Base-by-base conservation (phyloP, 2,888 invertebrate genomes). In the Cheilosia soror region DNA sequence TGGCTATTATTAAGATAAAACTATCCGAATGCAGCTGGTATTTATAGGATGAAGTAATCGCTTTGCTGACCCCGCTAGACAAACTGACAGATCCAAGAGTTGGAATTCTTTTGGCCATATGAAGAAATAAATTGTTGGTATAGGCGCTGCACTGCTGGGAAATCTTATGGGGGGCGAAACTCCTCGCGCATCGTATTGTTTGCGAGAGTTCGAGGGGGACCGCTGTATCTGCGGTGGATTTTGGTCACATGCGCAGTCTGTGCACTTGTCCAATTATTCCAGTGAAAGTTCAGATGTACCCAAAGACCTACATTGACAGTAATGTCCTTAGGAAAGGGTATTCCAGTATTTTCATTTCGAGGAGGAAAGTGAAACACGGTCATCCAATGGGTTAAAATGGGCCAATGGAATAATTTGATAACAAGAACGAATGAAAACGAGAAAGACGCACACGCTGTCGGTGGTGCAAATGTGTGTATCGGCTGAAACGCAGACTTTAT, bases 21-120 rank as follows among this genome's bases (percentile, higher is more conserved):
- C 51, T 63, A 77, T 55, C 33, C 85, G 81, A 77, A 76, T 77
- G 76, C 72, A 85, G 66, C 58, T 85, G 77, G 57, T 85, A 81
- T 81, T 77, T 85, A 77, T 72, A 81, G 71, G 72, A 85, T 76
- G 77, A 77, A 81, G 85, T 72, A 62, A 85, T 85, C 81, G 76
- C 81, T 85, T 85, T 81, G 69, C 68, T 77, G 81, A 81, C 76
- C 81, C 85, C 76, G 85, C 85, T 85, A 62, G 68, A 85, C 77
- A 85, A 85, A 85, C 85, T 85, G 76, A 85, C 85, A 81, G 72
- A 85, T 84, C 71, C 85, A 62, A 85, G 72, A 76, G 85, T 85
- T 81, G 81, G 68, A 80, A 85, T 81, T 76, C 57, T 49, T 85
- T 85, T 81, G 63, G 31, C 20, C 65, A 68, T 57, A 62, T 20